Percentiles rank a stretch among this genome's conserved stretches.
Evolutionary conservation across 2,113 vertebrate species (phyloP).

Genomic region (Merops nubicus): DNA sequence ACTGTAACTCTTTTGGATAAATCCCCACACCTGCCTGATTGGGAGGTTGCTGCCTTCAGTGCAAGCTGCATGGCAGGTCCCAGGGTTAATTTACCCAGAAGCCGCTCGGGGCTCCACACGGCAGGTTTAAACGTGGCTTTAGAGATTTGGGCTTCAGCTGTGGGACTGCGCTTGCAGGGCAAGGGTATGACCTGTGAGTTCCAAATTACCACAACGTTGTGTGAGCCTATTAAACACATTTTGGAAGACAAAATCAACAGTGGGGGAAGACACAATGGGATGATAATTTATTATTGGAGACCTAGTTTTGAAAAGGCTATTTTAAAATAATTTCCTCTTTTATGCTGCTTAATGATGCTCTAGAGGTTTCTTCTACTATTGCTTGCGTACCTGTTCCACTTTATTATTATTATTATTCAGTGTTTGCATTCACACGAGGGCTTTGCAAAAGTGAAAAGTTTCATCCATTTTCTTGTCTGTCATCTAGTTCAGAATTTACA

Average conservation of each 20-base stretch:
- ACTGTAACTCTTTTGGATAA: background rate
- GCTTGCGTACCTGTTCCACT: background rate
- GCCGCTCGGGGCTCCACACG: accelerated
- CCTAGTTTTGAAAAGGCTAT: background rate
- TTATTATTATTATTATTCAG: background rate
- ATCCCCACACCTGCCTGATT: background rate
- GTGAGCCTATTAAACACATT: background rate
- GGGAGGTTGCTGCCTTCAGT: background rate
- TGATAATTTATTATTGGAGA: background rate
- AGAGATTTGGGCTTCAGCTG: background rate
- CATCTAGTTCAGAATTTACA: background rate
- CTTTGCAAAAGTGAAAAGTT: background rate
- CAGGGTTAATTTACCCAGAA: background rate
- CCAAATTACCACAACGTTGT: background rate
- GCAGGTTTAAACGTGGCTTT: background rate
- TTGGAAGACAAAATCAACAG: background rate
- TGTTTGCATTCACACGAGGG: background rate
- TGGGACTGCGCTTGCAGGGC: background rate
- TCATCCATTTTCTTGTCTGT: background rate
- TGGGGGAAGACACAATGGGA: background rate
- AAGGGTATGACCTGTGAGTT: background rate
- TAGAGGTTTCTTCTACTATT: background rate
- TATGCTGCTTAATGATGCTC: background rate
- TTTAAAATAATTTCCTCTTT: background rate
- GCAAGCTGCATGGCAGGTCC: background rate